Conservation (phyloP, 2,797 vertebrate genomes). For the Hoplostethus mediterraneus region DNA sequence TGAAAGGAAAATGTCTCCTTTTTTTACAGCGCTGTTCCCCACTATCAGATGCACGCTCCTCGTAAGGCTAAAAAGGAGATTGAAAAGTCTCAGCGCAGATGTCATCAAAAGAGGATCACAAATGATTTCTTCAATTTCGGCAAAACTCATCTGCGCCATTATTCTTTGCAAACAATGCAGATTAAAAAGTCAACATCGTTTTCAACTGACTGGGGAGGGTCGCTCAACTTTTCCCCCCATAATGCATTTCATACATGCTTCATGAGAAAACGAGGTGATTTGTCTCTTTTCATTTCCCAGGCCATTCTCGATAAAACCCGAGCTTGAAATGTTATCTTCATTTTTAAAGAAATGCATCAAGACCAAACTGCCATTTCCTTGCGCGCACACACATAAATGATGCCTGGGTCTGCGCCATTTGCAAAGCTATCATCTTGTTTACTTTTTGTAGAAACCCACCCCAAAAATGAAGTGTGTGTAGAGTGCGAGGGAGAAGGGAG, state of each 20-base stretch:
- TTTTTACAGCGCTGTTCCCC: conserved; percentile 13
- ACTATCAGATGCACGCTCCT: conserved; percentile 34
- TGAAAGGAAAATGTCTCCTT: conserved; percentile 32
- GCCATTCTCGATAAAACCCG: conserved; percentile 23
- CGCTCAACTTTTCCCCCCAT: conserved; percentile 22
- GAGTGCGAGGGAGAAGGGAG: conserved; percentile 4
- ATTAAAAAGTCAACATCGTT: conserved; percentile 15
- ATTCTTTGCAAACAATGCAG: conserved; percentile 34
- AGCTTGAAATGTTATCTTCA: conserved; percentile 29
- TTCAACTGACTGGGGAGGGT: background rate
- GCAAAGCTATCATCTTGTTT: conserved; percentile 19
- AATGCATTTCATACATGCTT: conserved; percentile 36
- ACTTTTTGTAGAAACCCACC: conserved; percentile 16
- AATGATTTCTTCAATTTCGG: conserved; percentile 31
- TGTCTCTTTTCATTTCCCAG: conserved; percentile 11
- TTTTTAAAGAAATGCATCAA: conserved; percentile 26
- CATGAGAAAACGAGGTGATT: conserved; percentile 3
- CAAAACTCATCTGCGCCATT: conserved; percentile 11
- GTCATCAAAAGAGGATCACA: conserved; percentile 40
- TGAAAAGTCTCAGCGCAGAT: conserved; percentile 42
- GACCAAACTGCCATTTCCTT: background rate
- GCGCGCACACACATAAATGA: conserved; percentile 15
- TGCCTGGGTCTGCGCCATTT: conserved; percentile 29
- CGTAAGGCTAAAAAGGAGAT: conserved; percentile 38
- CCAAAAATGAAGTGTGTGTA: conserved; percentile 35